phyloP scores from a whole-genome alignment of 2,888 invertebrate genomes.

The Dasysyrphus tricinctus region DNA sequence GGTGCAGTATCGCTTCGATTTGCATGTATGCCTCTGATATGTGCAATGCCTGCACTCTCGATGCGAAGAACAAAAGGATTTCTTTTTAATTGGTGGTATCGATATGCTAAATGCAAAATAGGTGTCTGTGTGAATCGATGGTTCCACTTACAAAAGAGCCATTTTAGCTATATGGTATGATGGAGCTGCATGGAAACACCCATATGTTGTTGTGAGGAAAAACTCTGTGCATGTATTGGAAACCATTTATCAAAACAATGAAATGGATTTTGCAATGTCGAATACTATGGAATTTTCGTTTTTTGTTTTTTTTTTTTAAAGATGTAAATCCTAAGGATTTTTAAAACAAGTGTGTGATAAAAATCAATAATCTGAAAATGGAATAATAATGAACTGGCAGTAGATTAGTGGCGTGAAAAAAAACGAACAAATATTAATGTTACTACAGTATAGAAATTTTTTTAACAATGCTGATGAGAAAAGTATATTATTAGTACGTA shows the following conservation, averaged over 20 bases:
- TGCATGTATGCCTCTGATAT: not conserved
- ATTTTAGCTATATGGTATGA: not conserved
- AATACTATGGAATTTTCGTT: too few species aligned
- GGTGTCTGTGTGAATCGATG: not conserved
- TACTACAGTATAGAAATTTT: too few species aligned
- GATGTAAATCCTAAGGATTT: not conserved
- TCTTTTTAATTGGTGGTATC: constrained; percentile 24
- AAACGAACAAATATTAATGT: too few species aligned
- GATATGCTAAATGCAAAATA: constrained; percentile 11
- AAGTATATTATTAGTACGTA: too few species aligned
- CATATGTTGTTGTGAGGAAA: not conserved
- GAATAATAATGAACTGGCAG: not conserved
- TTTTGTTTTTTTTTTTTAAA: not conserved
- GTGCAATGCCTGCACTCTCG: not conserved
- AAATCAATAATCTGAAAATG: not conserved
- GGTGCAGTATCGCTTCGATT: not conserved
- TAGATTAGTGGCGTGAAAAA: too few species aligned
- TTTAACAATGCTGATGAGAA: too few species aligned
- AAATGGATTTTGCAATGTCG: constrained; percentile 2
- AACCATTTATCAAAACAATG: constrained; percentile 14
- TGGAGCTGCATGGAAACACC: not conserved
- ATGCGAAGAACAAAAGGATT: not conserved
- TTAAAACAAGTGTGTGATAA: not conserved
- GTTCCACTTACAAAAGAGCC: constrained; percentile 11
- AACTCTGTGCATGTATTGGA: not conserved